These are phyloP conservation scores for Tenthredo amoena DNA, from an alignment of 2,888 invertebrate genomes.

Conservation along the genomic window DNA sequence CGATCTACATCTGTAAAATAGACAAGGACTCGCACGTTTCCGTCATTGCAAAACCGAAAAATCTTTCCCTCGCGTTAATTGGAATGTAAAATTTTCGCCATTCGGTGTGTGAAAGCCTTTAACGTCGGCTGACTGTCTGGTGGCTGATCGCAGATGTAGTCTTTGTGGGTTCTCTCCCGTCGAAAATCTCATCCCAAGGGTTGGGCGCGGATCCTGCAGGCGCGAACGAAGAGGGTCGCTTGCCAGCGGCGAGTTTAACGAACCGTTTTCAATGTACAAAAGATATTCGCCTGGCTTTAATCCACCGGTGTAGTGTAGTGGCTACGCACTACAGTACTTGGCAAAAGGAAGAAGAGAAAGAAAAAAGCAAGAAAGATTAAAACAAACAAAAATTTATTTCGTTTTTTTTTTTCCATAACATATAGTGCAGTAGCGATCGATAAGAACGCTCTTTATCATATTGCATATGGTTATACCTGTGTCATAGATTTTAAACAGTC, in stretches of 20 bases:
- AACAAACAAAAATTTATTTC: not conserved
- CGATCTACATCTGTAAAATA: not conserved
- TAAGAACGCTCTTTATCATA: not conserved
- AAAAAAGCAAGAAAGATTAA: not conserved
- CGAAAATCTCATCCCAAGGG: conserved; percentile 40
- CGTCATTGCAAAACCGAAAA: not conserved
- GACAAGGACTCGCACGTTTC: not conserved
- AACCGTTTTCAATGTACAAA: conserved; percentile 37
- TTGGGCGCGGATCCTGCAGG: not conserved
- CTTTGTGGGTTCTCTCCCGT: conserved; percentile 33
- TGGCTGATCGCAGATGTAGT: conserved; percentile 14
- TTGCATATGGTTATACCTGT: not conserved
- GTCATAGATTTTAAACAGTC: not conserved
- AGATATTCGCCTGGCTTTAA: conserved; percentile 29
- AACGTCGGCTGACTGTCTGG: conserved; percentile 12
- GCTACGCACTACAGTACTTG: conserved; percentile 17
- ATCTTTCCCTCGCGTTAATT: not conserved
- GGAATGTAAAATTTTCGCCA: not conserved
- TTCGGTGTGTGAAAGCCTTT: conserved; percentile 2
- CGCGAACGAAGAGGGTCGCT: conserved; percentile 28
- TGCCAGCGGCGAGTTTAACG: conserved; percentile 35
- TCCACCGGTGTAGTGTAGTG: not conserved
- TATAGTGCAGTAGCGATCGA: not conserved
- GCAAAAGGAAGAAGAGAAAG: not conserved
- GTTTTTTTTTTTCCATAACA: not conserved